Evolutionary conservation across 1,140 invertebrate species (phyloP).

Genomic region (Cecropterus lyciades): DNA sequence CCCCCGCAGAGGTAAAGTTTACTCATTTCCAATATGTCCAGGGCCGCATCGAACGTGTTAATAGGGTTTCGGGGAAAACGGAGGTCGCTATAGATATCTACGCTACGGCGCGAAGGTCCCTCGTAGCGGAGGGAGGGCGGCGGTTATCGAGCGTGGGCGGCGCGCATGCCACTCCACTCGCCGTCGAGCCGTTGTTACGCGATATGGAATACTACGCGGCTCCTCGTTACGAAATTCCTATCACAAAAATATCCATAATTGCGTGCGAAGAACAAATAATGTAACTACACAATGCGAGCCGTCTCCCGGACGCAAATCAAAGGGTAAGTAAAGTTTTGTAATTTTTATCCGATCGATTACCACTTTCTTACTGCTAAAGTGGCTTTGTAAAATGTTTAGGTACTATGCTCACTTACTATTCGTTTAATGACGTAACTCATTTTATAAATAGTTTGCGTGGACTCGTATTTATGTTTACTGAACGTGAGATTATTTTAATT

Average conservation of each 20-base stretch:
- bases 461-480: not conserved
- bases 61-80: conserved; percentile 13
- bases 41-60: too few species aligned
- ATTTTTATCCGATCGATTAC: conserved; percentile 2
- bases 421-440: not conserved
- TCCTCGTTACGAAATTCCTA: conserved; percentile 50
- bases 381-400: conserved; percentile 1
- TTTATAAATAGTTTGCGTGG: not conserved
- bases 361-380: conserved; percentile 2
- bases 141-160: conserved; percentile 77
- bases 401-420: conserved; percentile 16
- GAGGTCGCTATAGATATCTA: conserved; percentile 23
- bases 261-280: conserved; percentile 54
- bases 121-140: conserved; percentile 45
- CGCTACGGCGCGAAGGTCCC: conserved; percentile 29
- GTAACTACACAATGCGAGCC: conserved; percentile 48
- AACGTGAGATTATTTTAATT: not conserved
- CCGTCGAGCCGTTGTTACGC: conserved; percentile 44
- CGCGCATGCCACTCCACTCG: conserved; percentile 64
- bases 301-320: conserved; percentile 46
- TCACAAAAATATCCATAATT: conserved; percentile 46
- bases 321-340: conserved; percentile 50
- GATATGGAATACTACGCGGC: conserved; percentile 59
- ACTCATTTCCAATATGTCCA: too few species aligned
- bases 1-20: too few species aligned